These are phyloP conservation scores for Leptodirus hochenwartii DNA, from an alignment of 2,888 invertebrate species.

Conservation along the genomic window DNA sequence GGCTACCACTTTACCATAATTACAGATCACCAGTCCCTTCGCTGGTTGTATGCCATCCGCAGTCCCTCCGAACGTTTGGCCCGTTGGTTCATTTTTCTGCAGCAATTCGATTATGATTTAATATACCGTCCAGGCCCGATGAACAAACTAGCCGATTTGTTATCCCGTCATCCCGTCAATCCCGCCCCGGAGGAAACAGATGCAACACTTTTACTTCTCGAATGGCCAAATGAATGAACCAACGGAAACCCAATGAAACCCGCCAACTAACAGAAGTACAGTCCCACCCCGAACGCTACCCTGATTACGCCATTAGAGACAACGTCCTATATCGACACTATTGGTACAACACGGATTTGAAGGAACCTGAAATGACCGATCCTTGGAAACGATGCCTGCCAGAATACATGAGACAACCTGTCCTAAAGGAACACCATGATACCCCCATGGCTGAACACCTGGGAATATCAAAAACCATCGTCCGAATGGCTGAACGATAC, in stretches of 20 bases:
- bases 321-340: neutral
- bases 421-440: constrained; percentile 9
- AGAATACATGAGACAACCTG: neutral
- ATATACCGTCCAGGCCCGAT: constrained; percentile 8
- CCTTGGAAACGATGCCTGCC: no score
- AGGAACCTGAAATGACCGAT: no score
- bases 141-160: constrained; percentile 8
- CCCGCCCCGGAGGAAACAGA: no score
- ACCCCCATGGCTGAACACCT: constrained; percentile 10
- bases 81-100: constrained; percentile 4
- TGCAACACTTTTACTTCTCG: no score
- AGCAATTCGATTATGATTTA: constrained; percentile 10
- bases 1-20: constrained; percentile 14
- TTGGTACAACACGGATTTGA: no score
- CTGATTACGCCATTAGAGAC: neutral
- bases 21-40: constrained; percentile 12
- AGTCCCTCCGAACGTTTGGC: constrained; percentile 9
- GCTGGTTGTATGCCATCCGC: constrained; percentile 3
- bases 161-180: constrained; percentile 8
- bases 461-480: constrained; percentile 11
- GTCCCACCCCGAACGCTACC: neutral
- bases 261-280: neutral
- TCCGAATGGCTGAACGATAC: constrained; percentile 8
- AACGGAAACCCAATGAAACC: no score
- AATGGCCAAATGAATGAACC: no score